phyloP scores from a whole-genome alignment of 2,888 invertebrate genomes.

The Heliconius sara region DNA sequence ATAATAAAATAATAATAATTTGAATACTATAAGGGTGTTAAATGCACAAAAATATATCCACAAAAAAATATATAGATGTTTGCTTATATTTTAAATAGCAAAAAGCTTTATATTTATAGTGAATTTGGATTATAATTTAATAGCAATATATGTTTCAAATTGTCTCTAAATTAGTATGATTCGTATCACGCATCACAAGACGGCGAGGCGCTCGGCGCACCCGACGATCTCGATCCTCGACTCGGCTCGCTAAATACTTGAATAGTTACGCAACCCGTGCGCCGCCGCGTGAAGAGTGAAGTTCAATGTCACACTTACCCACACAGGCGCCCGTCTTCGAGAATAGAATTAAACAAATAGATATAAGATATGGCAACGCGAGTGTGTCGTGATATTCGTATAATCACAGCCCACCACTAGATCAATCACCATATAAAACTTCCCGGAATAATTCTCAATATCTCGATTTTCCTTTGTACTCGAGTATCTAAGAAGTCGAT shows the following conservation, averaged over 20 bases:
- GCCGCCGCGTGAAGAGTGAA: conserved; percentile 74
- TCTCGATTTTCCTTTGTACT: conserved; percentile 68
- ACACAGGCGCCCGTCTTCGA: conserved; percentile 54
- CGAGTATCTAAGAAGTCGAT: conserved; percentile 62
- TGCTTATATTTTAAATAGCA: background rate
- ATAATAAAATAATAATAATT: background rate
- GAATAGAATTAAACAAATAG: conserved; percentile 41
- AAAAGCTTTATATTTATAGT: too few relatives aligned
- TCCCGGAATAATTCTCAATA: conserved; percentile 80
- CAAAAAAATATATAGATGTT: background rate
- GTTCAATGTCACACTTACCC: conserved; percentile 82
- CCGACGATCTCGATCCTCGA: conserved; percentile 11
- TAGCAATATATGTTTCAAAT: background rate
- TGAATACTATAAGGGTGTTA: background rate
- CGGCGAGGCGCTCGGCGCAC: background rate
- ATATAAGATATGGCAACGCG: conserved; percentile 51
- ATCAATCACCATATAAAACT: conserved; percentile 78
- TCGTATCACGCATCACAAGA: background rate
- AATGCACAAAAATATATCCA: background rate
- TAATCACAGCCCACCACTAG: conserved; percentile 73
- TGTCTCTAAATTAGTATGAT: background rate
- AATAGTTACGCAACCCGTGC: conserved; percentile 77
- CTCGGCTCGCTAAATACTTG: conserved; percentile 24
- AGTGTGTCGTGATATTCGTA: conserved; percentile 64
- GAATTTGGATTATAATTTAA: background rate